A percentile compares a stretch with the other conserved stretches of the same genome.
Evolutionary conservation across 1,140 invertebrate genomes (phyloP).

Genomic region (Zaprionus nigranus): DNA sequence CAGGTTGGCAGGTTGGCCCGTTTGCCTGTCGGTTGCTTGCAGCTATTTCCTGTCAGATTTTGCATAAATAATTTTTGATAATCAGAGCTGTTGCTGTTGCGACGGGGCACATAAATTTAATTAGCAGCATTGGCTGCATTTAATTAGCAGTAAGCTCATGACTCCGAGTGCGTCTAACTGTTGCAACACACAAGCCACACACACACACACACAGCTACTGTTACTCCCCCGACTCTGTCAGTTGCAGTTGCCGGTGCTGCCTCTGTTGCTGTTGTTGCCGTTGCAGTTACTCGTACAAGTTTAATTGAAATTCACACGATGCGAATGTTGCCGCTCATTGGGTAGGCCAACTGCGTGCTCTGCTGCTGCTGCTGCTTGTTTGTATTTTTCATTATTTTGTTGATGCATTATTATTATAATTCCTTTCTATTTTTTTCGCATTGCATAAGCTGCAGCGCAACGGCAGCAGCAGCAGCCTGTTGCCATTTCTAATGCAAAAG

Average conservation of each 20-base stretch:
- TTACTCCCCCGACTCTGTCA: not conserved
- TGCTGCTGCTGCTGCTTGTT: slow-evolving; percentile 25
- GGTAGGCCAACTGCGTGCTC: slow-evolving; percentile 74
- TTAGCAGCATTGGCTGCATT: slow-evolving; percentile 81
- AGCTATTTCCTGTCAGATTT: slow-evolving; percentile 82
- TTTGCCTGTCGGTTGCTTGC: slow-evolving; percentile 50
- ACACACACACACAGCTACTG: not conserved
- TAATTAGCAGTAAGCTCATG: slow-evolving; percentile 80
- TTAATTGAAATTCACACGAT: slow-evolving; percentile 82
- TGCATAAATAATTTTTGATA: slow-evolving; percentile 83
- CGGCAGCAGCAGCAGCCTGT: slow-evolving; percentile 44
- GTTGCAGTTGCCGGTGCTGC: slow-evolving; percentile 30
- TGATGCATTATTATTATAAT: slow-evolving; percentile 71
- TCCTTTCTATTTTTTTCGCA: slow-evolving; percentile 64
- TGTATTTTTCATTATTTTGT: slow-evolving; percentile 58
- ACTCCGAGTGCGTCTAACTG: slow-evolving; percentile 55
- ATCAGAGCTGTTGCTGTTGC: slow-evolving; percentile 64
- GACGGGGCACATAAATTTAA: slow-evolving; percentile 80
- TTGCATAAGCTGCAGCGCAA: slow-evolving; percentile 49
- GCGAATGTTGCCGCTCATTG: slow-evolving; percentile 73
- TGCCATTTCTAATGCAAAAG: slow-evolving; percentile 68
- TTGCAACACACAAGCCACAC: slow-evolving; percentile 13
- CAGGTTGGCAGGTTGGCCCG: slow-evolving; percentile 34
- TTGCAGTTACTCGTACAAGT: slow-evolving; percentile 40
- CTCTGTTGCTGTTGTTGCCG: slow-evolving; percentile 18